Conservation (phyloP, 92 coral and sea anemone species). For the Blastomussa wellsi region DNA sequence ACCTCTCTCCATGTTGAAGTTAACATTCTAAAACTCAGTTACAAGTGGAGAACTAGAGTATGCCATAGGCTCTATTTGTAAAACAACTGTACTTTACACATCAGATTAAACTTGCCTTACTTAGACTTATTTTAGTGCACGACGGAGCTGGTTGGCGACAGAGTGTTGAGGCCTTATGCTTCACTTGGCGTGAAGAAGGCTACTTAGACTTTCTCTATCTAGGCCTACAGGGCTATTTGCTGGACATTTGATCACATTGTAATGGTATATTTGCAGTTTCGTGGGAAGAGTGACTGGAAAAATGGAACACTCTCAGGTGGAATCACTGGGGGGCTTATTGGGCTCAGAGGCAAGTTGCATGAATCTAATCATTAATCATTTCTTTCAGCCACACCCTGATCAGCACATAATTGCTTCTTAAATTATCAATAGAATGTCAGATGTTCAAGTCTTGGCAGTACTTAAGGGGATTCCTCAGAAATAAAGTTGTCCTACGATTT, state of each 20-base stretch:
- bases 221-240: neutral
- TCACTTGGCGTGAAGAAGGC: too few relatives aligned
- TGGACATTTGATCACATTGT: neutral
- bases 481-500: neutral
- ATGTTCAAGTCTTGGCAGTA: neutral
- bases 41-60: too few relatives aligned
- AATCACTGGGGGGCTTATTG: constrained; percentile 91
- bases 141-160: too few relatives aligned
- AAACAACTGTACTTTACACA: too few relatives aligned
- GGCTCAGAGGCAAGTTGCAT: constrained; percentile 78
- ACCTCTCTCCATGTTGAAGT: too few relatives aligned
- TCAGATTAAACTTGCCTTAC: too few relatives aligned
- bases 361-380: too few relatives aligned
- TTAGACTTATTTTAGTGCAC: too few relatives aligned
- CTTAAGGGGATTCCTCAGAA: too few relatives aligned
- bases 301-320: constrained; percentile 98
- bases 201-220: neutral
- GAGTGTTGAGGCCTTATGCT: too few relatives aligned
- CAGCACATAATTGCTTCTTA: neutral
- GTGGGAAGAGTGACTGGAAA: constrained; percentile 99
- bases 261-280: constrained; percentile 49
- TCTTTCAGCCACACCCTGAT: neutral
- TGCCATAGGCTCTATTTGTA: too few relatives aligned
- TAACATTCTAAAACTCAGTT: too few relatives aligned
- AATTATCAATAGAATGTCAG: neutral